These are phyloP conservation scores for Hemibagrus wyckioides DNA, from an alignment of 2,113 vertebrate species.

Conservation along the genomic window DNA sequence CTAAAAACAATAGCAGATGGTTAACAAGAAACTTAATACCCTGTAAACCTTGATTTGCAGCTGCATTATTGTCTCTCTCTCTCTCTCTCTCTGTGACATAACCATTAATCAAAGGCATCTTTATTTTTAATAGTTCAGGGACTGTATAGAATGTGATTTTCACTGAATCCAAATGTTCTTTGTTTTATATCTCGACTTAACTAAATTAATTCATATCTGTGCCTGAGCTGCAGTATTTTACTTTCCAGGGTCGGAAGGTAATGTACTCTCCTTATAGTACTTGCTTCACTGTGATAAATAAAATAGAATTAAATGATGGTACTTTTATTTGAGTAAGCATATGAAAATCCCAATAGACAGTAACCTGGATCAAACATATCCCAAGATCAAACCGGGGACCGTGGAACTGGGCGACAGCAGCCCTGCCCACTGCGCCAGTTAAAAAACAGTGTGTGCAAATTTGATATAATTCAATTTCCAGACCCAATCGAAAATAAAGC, in stretches of 20 bases:
- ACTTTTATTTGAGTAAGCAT: background rate
- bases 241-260: background rate
- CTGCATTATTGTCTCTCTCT: background rate
- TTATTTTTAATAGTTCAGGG: background rate
- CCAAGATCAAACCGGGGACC: background rate
- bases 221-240: background rate
- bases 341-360: background rate
- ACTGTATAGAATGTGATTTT: background rate
- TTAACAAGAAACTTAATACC: background rate
- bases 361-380: background rate
- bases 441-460: background rate
- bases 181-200: background rate
- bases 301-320: background rate
- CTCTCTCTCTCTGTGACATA: background rate
- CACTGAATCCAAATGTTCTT: background rate
- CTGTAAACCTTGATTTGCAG: background rate
- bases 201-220: background rate
- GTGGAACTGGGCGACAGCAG: background rate
- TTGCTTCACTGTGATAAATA: background rate
- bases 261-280: background rate
- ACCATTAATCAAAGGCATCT: background rate
- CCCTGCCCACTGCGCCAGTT: background rate
- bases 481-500: background rate
- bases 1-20: background rate
- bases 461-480: background rate